Percentiles rank a stretch among this genome's conserved stretches.
Evolutionary conservation across 92 coral and sea anemone genomes (phyloP).

Genomic region (Palythoa grandiflora): DNA sequence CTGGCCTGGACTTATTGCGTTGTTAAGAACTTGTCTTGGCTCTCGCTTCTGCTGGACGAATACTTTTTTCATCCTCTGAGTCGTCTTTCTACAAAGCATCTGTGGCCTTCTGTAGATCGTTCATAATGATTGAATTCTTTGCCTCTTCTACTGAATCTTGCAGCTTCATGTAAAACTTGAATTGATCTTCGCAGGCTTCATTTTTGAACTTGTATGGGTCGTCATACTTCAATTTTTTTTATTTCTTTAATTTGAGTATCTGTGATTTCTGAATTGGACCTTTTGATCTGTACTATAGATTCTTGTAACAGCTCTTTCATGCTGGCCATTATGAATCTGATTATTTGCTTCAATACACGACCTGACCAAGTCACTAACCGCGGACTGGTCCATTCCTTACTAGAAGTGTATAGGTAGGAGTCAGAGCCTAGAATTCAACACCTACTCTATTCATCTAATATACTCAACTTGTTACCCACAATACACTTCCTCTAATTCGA

Average conservation of each 20-base stretch:
- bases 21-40: conserved; percentile 37
- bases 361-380: not conserved
- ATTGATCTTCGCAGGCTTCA: conserved; percentile 31
- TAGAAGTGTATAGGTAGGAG: not conserved
- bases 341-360: conserved; percentile 29
- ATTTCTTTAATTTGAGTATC: conserved; percentile 10
- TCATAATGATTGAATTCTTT: not conserved
- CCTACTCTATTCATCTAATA: not conserved
- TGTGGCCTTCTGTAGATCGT: conserved; percentile 17
- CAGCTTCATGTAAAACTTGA: conserved; percentile 24
- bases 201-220: conserved; percentile 16
- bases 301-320: conserved; percentile 28
- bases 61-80: conserved; percentile 51
- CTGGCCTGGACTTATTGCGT: not conserved
- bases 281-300: conserved; percentile 28
- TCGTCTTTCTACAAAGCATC: conserved; percentile 20
- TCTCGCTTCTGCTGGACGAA: conserved; percentile 47
- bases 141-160: conserved; percentile 24
- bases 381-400: not conserved
- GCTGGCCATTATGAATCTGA: not conserved
- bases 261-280: not conserved
- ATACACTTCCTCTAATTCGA: conserved; percentile 11
- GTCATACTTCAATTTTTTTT: conserved; percentile 30
- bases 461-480: conserved; percentile 9
- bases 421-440: not conserved